A percentile compares a stretch with the other conserved stretches of the same genome.
Conservation (phyloP, 2,888 invertebrate genomes). For the Cephus rjabovi region DNA sequence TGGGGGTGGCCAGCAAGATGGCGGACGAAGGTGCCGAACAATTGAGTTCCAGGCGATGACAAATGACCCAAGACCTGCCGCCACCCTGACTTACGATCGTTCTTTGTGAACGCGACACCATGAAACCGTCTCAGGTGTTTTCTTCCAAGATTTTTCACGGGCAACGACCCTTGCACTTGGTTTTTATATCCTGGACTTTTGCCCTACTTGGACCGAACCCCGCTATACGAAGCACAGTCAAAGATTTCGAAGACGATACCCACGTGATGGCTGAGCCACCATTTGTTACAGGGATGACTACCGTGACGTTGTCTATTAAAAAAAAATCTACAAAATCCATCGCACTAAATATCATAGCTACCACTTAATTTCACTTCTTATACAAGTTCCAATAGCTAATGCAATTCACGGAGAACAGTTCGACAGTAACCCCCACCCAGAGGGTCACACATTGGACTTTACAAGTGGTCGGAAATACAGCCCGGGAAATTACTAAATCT, state of each 20-base stretch:
- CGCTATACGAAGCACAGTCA: background rate
- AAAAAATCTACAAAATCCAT: background rate
- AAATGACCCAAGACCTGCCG: conserved; percentile 53
- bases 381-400: conserved; percentile 15
- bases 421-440: conserved; percentile 33
- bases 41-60: conserved; percentile 57
- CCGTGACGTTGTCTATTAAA: background rate
- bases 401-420: conserved; percentile 16
- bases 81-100: conserved; percentile 44
- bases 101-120: conserved; percentile 43
- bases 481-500: conserved; percentile 28
- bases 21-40: conserved; percentile 50
- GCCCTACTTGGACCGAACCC: background rate
- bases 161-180: conserved; percentile 10
- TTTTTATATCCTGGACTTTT: background rate
- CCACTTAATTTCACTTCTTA: background rate
- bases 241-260: background rate
- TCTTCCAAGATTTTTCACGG: conserved; percentile 37
- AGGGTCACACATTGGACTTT: conserved; percentile 39
- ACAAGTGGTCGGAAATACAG: conserved; percentile 23
- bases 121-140: conserved; percentile 42
- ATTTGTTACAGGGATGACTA: background rate
- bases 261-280: background rate
- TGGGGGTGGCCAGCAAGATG: conserved; percentile 48
- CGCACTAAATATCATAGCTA: background rate